Evolutionary conservation across 2,888 invertebrate genomes (phyloP).

Genomic region (Pseudoips prasinana): DNA sequence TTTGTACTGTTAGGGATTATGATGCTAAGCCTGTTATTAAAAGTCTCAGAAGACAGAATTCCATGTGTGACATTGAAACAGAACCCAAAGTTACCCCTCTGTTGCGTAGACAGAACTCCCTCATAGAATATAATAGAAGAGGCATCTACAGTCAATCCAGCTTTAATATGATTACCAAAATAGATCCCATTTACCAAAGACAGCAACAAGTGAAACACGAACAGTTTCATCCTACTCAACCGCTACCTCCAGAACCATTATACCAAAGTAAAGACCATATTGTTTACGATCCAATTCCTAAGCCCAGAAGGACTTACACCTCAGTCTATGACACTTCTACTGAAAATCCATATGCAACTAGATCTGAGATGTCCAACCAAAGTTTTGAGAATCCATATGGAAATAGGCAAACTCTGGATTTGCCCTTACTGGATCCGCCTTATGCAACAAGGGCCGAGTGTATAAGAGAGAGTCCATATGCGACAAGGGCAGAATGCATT

Average conservation of each 20-base stretch:
- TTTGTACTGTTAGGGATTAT: conserved; percentile 72
- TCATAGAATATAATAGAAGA: conserved; percentile 76
- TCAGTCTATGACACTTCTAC: conserved; percentile 71
- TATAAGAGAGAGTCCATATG: conserved; percentile 32
- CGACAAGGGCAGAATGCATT: conserved; percentile 33
- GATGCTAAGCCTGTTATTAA: conserved; percentile 69
- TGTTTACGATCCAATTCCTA: conserved; percentile 76
- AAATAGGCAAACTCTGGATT: conserved; percentile 62
- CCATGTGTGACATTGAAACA: conserved; percentile 79
- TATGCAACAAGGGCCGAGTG: conserved; percentile 54
- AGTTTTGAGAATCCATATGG: conserved; percentile 73
- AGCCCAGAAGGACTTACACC: conserved; percentile 75
- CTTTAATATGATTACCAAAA: conserved; percentile 81
- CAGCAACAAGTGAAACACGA: conserved; percentile 75
- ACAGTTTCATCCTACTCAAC: conserved; percentile 75
- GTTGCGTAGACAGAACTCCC: conserved; percentile 77
- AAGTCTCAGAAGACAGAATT: conserved; percentile 69
- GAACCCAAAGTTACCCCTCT: conserved; percentile 80
- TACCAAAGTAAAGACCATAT: conserved; percentile 79
- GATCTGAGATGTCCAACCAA: conserved; percentile 68
- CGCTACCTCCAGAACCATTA: conserved; percentile 76
- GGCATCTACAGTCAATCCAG: conserved; percentile 71
- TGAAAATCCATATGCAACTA: conserved; percentile 67
- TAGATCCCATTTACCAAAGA: conserved; percentile 81
- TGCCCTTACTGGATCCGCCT: conserved; percentile 66